phyloP scores from a whole-genome alignment of 1,140 invertebrate species.

The Drosophila aff. region DNA sequence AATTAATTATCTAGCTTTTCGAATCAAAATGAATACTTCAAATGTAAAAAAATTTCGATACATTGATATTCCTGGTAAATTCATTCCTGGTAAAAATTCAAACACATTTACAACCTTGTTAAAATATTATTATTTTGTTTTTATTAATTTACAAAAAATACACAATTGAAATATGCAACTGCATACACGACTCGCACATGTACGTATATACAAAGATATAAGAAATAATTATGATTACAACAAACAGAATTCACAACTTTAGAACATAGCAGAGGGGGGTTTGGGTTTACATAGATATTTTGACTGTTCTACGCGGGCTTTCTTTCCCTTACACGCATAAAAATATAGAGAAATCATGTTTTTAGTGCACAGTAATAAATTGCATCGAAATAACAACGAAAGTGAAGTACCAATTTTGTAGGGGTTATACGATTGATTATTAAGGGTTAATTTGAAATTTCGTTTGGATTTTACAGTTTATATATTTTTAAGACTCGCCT shows the following conservation, averaged over 20 bases:
- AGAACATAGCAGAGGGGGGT: conserved; percentile 35
- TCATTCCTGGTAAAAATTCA: too few relatives aligned
- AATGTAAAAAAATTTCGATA: too few relatives aligned
- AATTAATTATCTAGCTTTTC: too few relatives aligned
- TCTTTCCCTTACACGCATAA: conserved; percentile 15
- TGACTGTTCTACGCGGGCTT: conserved; percentile 29
- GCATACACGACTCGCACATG: conserved; percentile 70
- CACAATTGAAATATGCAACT: conserved; percentile 77
- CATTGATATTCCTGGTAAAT: neutral
- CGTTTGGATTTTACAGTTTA: conserved; percentile 28
- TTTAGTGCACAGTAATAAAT: conserved; percentile 75
- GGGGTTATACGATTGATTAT: conserved; percentile 40
- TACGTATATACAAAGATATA: conserved; percentile 78
- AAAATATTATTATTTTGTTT: conserved; percentile 71
- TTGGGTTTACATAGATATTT: conserved; percentile 36
- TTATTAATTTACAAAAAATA: conserved; percentile 84
- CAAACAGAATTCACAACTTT: conserved; percentile 36
- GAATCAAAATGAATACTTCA: too few relatives aligned
- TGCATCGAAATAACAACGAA: conserved; percentile 76
- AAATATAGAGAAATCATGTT: conserved; percentile 22
- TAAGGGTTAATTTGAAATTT: conserved; percentile 37
- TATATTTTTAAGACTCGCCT: conserved; percentile 1
- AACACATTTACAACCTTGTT: conserved; percentile 31
- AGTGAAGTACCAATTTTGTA: conserved; percentile 51
- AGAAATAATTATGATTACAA: conserved; percentile 57